Evolutionary conservation across 2,797 vertebrate species (phyloP), one percentile per base, ranked within the genome.

Genomic region (Hypotaenidia okinawae): DNA sequence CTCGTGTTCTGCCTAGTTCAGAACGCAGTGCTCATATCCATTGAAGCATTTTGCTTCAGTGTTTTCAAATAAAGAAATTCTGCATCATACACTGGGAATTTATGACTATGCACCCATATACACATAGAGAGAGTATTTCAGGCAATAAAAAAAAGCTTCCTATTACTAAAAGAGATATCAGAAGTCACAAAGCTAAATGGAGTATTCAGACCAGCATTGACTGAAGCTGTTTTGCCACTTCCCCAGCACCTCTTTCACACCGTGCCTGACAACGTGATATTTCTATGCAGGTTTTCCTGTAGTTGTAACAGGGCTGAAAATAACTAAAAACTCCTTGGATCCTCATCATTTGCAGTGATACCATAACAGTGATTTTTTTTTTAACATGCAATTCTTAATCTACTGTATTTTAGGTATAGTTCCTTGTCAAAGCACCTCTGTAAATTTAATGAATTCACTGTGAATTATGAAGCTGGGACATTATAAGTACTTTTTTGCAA

Each of bases 381-480:
- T 45, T 45, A 45, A 22, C 3, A 1, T 2, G 3, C 19, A 66
- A 5, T 57, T 74, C 32, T 41, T 72, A 45, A 52, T 59, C 32
- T 63, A 32, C 28, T 74, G 33, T 74, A 27, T 58, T 85, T 84
- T 45, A 86, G 59, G 21, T 68, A 77, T 51, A 22, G 32, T 47
- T 90, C 59, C 70, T 96, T 41, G 55, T 79, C 91, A 80, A 54
- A 90, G 28, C 8, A 88, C 22, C n/a, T 85, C 64, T 66, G 30
- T 84, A 95, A 94, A 57, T 76, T 64, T 67, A 92, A 87, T 52
- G 64, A 37, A 72, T 63, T 78, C 83, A 39, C 41, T 84, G 77
- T 80, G 37, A 97, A 94, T 92, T 67, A 96, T 72, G 92, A 90
- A 76, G 17, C 21, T 89, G 87, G 72, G 88, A 96, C 9, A 76